Base-by-base conservation (phyloP, 37 sponge, comb jelly and placozoan species). In the Lycopodina hypogea region DNA sequence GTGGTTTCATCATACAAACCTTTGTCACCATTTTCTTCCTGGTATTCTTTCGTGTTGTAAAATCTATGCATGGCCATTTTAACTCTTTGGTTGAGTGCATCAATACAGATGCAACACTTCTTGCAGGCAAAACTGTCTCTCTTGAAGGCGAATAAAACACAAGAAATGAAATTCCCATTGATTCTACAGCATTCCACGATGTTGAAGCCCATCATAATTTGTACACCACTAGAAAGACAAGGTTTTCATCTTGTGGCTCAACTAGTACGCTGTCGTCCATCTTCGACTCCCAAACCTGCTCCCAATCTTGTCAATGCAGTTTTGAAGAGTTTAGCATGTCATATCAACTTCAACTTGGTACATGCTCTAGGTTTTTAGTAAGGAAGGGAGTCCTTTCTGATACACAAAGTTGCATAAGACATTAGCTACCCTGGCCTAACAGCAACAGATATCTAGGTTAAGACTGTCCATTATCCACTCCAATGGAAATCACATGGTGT, bases 201-300 rank as follows among this genome's bases (percentile, higher is more conserved):
- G 14, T 58, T 58, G 21, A 58, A 58, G 6, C 59, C 21, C 59
- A n/a, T 58, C 21, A 58, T 58, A 8, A 58, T 19, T 58, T 58
- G 59, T 4, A 58, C 59, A 58, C 21, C 17, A 58, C 26, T 58
- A 18, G 59, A 58, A 58, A 58, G 59, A 19, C 59, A 26, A 58
- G 59, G 59, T 58, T n/a, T 58, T 58, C 59, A 58, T 58, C 6
- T 58, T 24, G 3, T 58, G 59, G 59, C 21, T 58, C 59, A 58
- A 58, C 2, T 26, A 58, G 14, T 24, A 58, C 17, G 59, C 59
- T 58, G 17, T 58, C 14, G 17, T 58, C 59, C 59, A 12, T 45
- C 48, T 6, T 58, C 59, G 14, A 24, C 26, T 26, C 59, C 26
- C 23, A 58, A 18, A 14, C 23, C 59, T 18, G 26, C 59, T 4